Percentiles rank a stretch among this genome's conserved stretches.
Evolutionary conservation across 1,140 invertebrate genomes (phyloP).

Genomic region (honey bee (Apis mellifera)): Amel_HAv3.1 CM009944.2:9056001-9056500

Average conservation of each 20-base stretch:
- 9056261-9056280: constrained; percentile 5
- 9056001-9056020: neutral
- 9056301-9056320: neutral
- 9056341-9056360: neutral
- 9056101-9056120: neutral
- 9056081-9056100: neutral
- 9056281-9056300: neutral
- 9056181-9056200: constrained; percentile 69
- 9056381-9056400: constrained; percentile 19
- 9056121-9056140: neutral
- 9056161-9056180: constrained; percentile 71
- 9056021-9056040: neutral
- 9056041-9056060: neutral
- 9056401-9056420: constrained; percentile 6
- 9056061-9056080: neutral
- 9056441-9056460: constrained; percentile 14
- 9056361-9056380: neutral
- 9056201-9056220: constrained; percentile 63
- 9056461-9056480: constrained; percentile 30
- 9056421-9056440: constrained; percentile 16
- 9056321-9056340: constrained; percentile 10
- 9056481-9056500: constrained; percentile 34
- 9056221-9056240: constrained; percentile 68
- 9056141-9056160: constrained; percentile 67
- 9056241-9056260: constrained; percentile 50